Conservation (phyloP, 1,140 invertebrate genomes). For the Anoplophora glabripennis region DNA sequence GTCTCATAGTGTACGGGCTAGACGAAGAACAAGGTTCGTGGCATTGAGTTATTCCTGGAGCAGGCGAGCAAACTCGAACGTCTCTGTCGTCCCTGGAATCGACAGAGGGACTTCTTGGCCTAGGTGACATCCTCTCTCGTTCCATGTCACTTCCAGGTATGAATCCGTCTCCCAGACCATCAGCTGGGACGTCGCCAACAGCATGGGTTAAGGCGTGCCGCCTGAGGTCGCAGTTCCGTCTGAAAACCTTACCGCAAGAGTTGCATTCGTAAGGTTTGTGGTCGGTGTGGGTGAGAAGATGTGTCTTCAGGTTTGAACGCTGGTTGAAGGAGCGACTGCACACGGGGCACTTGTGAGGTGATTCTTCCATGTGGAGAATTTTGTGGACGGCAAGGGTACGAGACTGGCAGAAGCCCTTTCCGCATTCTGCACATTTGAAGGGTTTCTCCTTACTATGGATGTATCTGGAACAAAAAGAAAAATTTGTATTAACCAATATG, state of each 20-base stretch:
- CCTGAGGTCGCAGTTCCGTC: constrained; percentile 80
- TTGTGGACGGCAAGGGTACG: constrained; percentile 91
- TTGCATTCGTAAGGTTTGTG: constrained; percentile 93
- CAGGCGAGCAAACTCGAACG: constrained; percentile 41
- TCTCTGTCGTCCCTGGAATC: constrained; percentile 46
- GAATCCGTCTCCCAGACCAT: constrained; percentile 64
- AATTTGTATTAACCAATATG: no score
- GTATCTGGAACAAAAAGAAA: constrained; percentile 66
- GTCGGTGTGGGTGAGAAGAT: constrained; percentile 91
- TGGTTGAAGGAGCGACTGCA: constrained; percentile 88
- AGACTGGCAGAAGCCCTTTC: constrained; percentile 95
- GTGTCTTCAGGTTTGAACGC: constrained; percentile 88
- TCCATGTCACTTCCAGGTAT: constrained; percentile 53
- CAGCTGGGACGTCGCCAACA: constrained; percentile 74
- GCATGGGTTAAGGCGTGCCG: constrained; percentile 82
- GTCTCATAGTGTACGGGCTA: constrained; percentile 66
- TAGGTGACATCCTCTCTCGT: constrained; percentile 17
- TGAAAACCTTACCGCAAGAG: constrained; percentile 84
- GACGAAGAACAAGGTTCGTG: constrained; percentile 58
- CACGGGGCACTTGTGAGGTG: constrained; percentile 87
- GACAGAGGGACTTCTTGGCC: constrained; percentile 29
- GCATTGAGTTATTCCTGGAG: constrained; percentile 61
- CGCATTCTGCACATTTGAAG: constrained; percentile 93
- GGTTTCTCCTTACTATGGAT: constrained; percentile 97
- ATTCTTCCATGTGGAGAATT: constrained; percentile 88